Evolutionary conservation across 2,888 invertebrate species (phyloP).

Genomic region (Odontocerum albicorne): DNA sequence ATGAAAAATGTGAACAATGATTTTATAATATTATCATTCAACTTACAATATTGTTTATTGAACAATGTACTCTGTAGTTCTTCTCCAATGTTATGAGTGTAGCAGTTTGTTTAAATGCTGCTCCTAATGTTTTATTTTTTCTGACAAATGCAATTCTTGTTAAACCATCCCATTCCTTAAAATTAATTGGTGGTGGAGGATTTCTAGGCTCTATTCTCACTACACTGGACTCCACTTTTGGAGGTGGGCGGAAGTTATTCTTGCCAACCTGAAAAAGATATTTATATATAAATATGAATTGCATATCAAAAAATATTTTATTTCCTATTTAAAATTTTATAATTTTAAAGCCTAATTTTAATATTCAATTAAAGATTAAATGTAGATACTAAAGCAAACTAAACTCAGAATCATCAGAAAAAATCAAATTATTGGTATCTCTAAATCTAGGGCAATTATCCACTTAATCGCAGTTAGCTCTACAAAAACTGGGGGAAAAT

Average conservation of each 20-base stretch:
- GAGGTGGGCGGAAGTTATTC: constrained; percentile 98
- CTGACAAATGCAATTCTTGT: constrained; percentile 92
- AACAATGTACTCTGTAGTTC: constrained; percentile 88
- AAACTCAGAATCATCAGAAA: no score
- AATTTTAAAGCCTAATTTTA: no score
- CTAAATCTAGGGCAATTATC: no score
- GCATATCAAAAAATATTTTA: no score
- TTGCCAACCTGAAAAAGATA: constrained; percentile 84
- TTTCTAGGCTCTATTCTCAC: constrained; percentile 96
- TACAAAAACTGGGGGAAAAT: no score
- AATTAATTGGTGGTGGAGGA: constrained; percentile 82
- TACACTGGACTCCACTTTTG: constrained; percentile 98
- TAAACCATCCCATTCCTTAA: constrained; percentile 97
- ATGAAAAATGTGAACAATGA: background rate
- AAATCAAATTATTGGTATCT: no score
- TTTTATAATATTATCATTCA: no score
- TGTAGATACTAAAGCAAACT: no score
- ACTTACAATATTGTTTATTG: constrained; percentile 76
- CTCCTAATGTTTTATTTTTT: constrained; percentile 82
- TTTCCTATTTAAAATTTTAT: no score
- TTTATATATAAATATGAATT: no score
- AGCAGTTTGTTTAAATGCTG: constrained; percentile 84
- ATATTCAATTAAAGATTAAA: no score
- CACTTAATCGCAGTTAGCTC: no score
- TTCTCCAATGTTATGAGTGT: constrained; percentile 84